These are phyloP conservation scores for Ginglymostoma cirratum DNA, from an alignment of 2,113 vertebrate genomes.

Conservation along the genomic window DNA sequence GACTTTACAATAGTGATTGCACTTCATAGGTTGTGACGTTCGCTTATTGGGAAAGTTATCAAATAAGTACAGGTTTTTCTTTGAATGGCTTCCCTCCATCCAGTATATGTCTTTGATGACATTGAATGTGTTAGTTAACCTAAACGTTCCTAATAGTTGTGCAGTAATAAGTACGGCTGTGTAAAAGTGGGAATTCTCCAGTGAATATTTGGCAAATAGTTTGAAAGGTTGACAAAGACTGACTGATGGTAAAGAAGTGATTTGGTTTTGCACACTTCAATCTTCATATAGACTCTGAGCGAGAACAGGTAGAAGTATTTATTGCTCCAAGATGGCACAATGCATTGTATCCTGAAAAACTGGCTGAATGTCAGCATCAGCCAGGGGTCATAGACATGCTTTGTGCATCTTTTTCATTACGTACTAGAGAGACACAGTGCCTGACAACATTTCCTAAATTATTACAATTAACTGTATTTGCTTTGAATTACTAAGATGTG, in stretches of 20 bases:
- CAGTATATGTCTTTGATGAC: background rate
- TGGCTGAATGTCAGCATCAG: background rate
- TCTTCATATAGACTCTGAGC: background rate
- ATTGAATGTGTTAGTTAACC: background rate
- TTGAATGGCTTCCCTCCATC: background rate
- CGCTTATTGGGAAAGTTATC: background rate
- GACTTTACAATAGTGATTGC: background rate
- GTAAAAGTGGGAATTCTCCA: background rate
- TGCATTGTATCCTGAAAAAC: background rate
- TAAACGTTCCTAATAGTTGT: background rate
- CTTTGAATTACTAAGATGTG: background rate
- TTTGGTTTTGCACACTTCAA: background rate
- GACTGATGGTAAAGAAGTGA: background rate
- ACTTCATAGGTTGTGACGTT: background rate
- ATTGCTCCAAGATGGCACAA: background rate
- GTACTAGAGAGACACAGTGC: background rate
- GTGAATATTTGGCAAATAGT: background rate
- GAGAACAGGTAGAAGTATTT: background rate
- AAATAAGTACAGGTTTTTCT: background rate
- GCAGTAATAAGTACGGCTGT: background rate
- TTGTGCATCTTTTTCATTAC: background rate
- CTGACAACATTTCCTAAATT: constrained; percentile 1
- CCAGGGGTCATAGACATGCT: background rate
- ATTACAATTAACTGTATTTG: constrained; percentile 27
- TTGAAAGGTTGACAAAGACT: background rate